Conservation (phyloP, 2,888 invertebrate species). For the Phrixothrix hirtus region DNA sequence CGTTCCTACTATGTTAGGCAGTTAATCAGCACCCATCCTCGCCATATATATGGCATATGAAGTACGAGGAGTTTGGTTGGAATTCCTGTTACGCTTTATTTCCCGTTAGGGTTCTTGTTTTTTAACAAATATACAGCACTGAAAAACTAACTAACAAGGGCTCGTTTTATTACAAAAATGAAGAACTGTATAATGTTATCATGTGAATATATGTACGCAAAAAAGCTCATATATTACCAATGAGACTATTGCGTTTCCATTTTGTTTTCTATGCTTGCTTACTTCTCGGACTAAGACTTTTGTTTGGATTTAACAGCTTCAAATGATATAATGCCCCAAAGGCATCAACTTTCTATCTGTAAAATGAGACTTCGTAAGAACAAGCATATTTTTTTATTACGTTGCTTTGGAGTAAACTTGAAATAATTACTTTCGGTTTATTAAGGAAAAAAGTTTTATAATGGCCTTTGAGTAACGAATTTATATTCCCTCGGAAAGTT, state of each 20-base stretch:
- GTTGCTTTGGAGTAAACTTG: background rate
- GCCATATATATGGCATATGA: constrained; percentile 9
- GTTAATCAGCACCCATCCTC: constrained; percentile 25
- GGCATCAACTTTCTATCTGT: background rate
- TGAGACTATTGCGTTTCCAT: constrained; percentile 4
- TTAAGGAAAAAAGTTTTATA: background rate
- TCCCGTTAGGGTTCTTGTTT: constrained; percentile 5
- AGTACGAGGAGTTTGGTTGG: constrained; percentile 1
- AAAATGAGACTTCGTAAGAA: background rate
- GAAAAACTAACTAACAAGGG: constrained; percentile 13
- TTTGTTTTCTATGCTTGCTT: background rate
- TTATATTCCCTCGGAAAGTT: background rate
- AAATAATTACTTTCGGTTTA: background rate
- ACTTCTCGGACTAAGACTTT: background rate
- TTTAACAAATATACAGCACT: constrained; percentile 1
- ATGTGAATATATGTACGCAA: constrained; percentile 1
- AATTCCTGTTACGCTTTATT: constrained; percentile 9
- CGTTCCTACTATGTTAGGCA: constrained; percentile 17
- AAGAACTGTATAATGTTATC: constrained; percentile 8
- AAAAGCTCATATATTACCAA: constrained; percentile 11
- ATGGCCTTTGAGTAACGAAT: background rate
- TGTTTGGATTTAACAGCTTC: background rate
- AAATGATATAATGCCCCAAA: background rate
- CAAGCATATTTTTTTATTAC: background rate
- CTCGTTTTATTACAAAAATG: constrained; percentile 15